A percentile compares a stretch with the other conserved stretches of the same genome.
Conservation (phyloP, 2,888 invertebrate genomes). For the Spilarctia lutea region DNA sequence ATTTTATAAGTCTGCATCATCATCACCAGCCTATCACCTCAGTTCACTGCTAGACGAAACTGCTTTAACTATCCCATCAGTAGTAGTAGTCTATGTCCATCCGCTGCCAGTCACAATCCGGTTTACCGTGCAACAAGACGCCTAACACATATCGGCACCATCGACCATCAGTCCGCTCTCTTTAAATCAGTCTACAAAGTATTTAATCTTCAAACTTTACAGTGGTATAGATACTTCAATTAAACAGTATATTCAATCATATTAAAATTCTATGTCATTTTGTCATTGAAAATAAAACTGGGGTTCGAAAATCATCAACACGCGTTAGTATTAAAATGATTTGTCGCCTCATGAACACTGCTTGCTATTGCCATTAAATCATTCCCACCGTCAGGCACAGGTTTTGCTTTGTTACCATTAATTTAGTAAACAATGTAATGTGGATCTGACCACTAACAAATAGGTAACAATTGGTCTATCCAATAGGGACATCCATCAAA, state of each 20-base stretch:
- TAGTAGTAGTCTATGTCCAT: background rate
- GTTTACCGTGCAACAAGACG: no score
- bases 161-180: background rate
- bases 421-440: slow-evolving; percentile 64
- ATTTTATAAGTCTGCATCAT: no score
- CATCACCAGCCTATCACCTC: no score
- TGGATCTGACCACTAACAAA: slow-evolving; percentile 64
- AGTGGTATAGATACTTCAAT: no score
- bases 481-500: slow-evolving; percentile 60
- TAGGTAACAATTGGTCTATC: slow-evolving; percentile 62
- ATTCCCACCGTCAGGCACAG: slow-evolving; percentile 50
- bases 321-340: slow-evolving; percentile 47
- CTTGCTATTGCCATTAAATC: slow-evolving; percentile 50
- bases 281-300: slow-evolving; percentile 14
- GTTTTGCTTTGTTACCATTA: slow-evolving; percentile 56
- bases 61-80: background rate
- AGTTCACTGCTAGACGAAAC: no score
- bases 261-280: background rate
- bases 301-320: slow-evolving; percentile 44
- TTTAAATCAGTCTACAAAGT: background rate
- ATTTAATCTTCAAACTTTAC: no score
- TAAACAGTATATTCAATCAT: no score
- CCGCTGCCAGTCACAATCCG: background rate
- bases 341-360: slow-evolving; percentile 42
- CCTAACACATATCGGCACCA: background rate